Evolutionary conservation across 2,113 vertebrate genomes (phyloP), one percentile per base, ranked within the genome.

Genomic region (Elephas maximus): DNA sequence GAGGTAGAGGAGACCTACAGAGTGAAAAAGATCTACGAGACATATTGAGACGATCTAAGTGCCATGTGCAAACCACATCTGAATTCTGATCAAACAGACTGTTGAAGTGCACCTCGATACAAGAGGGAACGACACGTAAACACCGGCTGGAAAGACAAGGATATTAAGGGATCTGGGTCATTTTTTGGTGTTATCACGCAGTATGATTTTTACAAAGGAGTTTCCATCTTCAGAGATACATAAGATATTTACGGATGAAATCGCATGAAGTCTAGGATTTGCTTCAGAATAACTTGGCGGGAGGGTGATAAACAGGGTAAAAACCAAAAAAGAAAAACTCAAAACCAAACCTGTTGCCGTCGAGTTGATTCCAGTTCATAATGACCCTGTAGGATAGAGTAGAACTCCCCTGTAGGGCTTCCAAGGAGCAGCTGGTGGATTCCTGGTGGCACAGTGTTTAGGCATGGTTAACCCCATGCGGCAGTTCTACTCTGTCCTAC

Each of bases 51-150:
- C 18, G 69, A n/a, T 71, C 28, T 5, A 28, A 33, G 44, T 8
- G 18, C 15, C 1, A 12, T 3, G 5, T 1, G 1, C 17, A 11
- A 28, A 12, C 6, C 21, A 67, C 7, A 18, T 0, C 1, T 33
- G 44, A 33, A 79, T 21, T 44, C 23, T 2, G 44, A 83, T 1
- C 71, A 76, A 20, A 44, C 11, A 8, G 18, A 17, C 0, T 0
- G 21, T 5, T 3, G 6, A 10, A n/a, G 11, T 4, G 24, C 12
- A 45, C 37, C 71, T 41, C 4, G 3, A 0, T 5, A 21, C 57
- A 62, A 62, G 26, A 18, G 41, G 23, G 14, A 51, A 74, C 0
- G 28, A 97, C 21, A 28, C 2, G 30, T 2, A 33, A 41, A n/a
- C 2, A 26, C 28, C 0, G 28, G 53, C 18, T 0, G 67, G 21